Conservation (phyloP, 2,113 vertebrate species). For the Misgurnus mizolepis region DNA sequence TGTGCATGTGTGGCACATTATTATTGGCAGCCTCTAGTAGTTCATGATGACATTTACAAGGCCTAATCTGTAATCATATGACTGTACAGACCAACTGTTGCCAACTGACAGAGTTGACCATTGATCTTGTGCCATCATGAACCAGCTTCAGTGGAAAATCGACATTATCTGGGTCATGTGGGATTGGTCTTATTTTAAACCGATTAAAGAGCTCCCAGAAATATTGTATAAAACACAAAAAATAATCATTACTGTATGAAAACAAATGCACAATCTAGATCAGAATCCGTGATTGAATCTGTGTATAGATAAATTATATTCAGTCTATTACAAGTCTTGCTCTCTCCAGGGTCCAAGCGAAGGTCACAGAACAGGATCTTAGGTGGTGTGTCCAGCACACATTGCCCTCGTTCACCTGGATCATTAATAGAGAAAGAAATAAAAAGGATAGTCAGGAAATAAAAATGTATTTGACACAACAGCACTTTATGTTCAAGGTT, state of each 20-base stretch:
- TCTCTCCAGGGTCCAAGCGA: constrained; percentile 92
- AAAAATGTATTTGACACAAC: too few species aligned
- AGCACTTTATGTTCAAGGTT: too few species aligned
- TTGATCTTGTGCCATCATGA: not conserved
- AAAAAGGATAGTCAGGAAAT: too few species aligned
- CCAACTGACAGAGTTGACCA: not conserved
- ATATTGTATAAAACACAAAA: not conserved
- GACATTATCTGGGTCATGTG: not conserved
- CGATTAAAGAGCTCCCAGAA: not conserved
- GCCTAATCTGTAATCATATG: not conserved
- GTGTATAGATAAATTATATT: not conserved
- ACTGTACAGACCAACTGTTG: not conserved
- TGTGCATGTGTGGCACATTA: not conserved
- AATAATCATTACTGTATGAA: not conserved
- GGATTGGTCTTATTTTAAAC: not conserved
- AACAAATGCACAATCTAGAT: not conserved
- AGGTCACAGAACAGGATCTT: constrained; percentile 99
- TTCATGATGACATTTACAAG: not conserved
- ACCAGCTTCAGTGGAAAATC: not conserved
- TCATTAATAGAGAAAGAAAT: constrained; percentile 1
- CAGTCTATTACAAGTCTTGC: constrained; percentile 81
- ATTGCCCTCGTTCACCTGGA: constrained; percentile 94
- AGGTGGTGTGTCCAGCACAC: constrained; percentile 94
- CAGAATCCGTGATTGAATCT: not conserved
- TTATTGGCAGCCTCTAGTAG: not conserved